Evolutionary conservation across 2,888 invertebrate species (phyloP).

Genomic region (Micropterix aruncella): DNA sequence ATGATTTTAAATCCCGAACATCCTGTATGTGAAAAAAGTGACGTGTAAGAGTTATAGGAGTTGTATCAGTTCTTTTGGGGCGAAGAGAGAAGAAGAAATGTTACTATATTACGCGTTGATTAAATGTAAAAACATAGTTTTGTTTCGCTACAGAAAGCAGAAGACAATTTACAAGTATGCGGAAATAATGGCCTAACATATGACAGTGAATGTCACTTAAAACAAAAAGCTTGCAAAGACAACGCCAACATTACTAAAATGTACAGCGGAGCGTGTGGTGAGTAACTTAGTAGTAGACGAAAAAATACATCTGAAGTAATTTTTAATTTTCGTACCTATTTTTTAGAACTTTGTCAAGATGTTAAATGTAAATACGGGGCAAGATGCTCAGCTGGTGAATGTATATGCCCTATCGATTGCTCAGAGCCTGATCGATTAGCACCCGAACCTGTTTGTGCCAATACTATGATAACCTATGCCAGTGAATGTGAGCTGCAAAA

Average conservation of each 20-base stretch:
- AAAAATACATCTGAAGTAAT: background rate
- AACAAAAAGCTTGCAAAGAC: background rate
- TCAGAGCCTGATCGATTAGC: constrained; percentile 34
- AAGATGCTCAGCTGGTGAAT: constrained; percentile 69
- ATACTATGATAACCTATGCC: constrained; percentile 64
- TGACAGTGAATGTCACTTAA: background rate
- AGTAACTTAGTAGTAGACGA: background rate
- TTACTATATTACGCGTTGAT: no score
- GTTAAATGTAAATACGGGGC: constrained; percentile 73
- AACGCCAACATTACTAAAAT: background rate
- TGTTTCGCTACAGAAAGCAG: background rate
- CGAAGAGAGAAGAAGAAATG: no score
- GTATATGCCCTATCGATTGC: constrained; percentile 75
- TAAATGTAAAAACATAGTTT: no score
- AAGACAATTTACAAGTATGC: background rate
- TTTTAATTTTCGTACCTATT: background rate
- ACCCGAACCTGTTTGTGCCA: constrained; percentile 71
- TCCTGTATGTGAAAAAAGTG: no score
- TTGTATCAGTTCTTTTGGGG: no score
- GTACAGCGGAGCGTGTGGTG: background rate
- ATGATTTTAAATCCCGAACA: no score
- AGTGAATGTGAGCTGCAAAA: constrained; percentile 78
- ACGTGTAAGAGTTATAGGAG: no score
- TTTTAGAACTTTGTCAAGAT: constrained; percentile 58
- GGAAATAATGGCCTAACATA: background rate